A percentile compares a stretch with the other conserved stretches of the same genome.
These are phyloP conservation scores for Antechinus flavipes DNA, from an alignment of 2,113 vertebrate species.

Conservation along the genomic window DNA sequence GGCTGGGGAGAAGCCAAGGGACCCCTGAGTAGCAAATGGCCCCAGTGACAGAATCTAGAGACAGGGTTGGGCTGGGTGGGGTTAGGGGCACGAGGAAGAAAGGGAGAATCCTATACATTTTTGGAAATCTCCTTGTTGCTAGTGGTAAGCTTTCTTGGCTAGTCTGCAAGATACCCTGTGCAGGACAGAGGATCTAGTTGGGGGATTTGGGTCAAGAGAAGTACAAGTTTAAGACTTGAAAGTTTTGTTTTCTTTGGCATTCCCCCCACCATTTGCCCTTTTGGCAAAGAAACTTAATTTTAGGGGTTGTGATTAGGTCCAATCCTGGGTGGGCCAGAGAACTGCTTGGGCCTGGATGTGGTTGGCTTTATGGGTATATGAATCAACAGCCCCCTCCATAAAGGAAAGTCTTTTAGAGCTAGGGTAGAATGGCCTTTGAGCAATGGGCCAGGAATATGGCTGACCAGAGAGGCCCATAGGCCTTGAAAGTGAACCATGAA, in stretches of 20 bases:
- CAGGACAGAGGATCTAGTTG: neutral
- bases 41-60: slow-evolving; percentile 32
- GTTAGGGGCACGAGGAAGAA: accelerated
- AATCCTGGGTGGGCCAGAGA: slow-evolving; percentile 53
- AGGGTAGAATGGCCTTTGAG: slow-evolving; percentile 15
- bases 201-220: slow-evolving; percentile 72
- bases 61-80: accelerated
- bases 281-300: slow-evolving; percentile 41
- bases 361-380: slow-evolving; percentile 59
- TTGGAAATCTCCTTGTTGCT: slow-evolving; percentile 56
- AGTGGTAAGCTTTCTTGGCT: slow-evolving; percentile 72
- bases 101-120: slow-evolving; percentile 61
- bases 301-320: slow-evolving; percentile 68
- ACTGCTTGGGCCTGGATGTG: slow-evolving; percentile 53
- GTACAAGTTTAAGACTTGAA: slow-evolving; percentile 52
- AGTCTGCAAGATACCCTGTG: slow-evolving; percentile 43
- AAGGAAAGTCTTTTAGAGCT: slow-evolving; percentile 69
- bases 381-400: slow-evolving; percentile 68
- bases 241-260: slow-evolving; percentile 4
- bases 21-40: slow-evolving; percentile 67
- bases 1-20: slow-evolving; percentile 58
- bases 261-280: slow-evolving; percentile 4
- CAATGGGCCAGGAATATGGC: neutral
- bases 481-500: neutral
- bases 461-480: neutral